Evolutionary conservation across 2,113 vertebrate species (phyloP), one percentile per base, ranked within the genome.

Genomic region (Solea senegalensis): DNA sequence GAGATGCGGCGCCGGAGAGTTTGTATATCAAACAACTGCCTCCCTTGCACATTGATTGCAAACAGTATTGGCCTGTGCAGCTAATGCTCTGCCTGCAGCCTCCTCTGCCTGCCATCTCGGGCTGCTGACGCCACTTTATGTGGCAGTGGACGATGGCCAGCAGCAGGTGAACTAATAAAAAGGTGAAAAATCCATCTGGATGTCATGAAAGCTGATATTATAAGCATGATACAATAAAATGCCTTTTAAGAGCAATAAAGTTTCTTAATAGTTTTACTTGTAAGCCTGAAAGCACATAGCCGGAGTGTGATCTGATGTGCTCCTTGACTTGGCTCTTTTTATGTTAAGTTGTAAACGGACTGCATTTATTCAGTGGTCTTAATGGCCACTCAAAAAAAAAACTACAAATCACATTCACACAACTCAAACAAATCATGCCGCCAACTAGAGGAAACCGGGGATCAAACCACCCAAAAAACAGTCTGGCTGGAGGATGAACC

Each of bases 31-130:
- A 65, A 70, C 2, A 8, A 50, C 46, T 78, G 71, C 80, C 34
- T 34, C 76, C 78, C 69, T 69, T 70, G 72, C 72, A 72, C 46
- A 3, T 27, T 74, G 79, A 86, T 71, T 84, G 72, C 86, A 90
- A 21, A 21, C 21, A 21, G 21, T 84, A 83, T 76, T 76, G 67
- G 76, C 65, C 56, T 70, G 71, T 54, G 54, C 43, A 65, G 74
- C 68, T 28, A 58, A 76, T 69, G 68, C 52, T 65, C 58, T 61
- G 69, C 82, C 70, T 69, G 63, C 67, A 82, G 72, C 57, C 72
- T 81, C 60, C 46, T 14, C 51, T 76, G 76, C 63, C 61, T 40
- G 63, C 34, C 52, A 7, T 54, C 73, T 86, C 72, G 44, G 13
- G 21, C 55, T 56, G 48, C 69, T 64, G 63, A 52, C 53, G 40